These are phyloP conservation scores for Bovichtus variegatus DNA, from an alignment of 2,797 vertebrate species.

Conservation along the genomic window DNA sequence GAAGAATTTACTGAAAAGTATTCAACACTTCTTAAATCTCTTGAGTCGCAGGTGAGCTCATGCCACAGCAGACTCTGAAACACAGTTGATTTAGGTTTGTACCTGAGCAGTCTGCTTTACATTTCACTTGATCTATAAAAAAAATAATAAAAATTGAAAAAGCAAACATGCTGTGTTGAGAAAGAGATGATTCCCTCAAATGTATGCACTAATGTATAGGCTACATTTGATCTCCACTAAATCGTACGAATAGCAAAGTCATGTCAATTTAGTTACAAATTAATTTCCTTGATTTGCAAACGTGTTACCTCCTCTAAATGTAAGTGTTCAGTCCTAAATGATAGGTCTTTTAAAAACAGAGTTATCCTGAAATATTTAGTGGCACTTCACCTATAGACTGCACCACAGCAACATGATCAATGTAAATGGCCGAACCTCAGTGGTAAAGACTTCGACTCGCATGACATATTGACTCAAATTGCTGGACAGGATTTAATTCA, in stretches of 20 bases:
- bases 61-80: too few relatives aligned
- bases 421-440: neutral
- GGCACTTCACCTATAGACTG: neutral
- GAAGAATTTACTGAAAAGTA: too few relatives aligned
- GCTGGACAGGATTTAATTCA: neutral
- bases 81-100: neutral
- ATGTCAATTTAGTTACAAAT: neutral
- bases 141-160: neutral
- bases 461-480: neutral
- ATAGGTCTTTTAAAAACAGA: neutral
- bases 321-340: neutral
- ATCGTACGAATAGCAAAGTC: neutral
- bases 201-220: too few relatives aligned
- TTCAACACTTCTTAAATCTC: too few relatives aligned
- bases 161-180: neutral
- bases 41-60: too few relatives aligned
- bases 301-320: too few relatives aligned
- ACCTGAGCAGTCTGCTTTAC: neutral
- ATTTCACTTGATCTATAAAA: neutral
- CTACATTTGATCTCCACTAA: neutral
- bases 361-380: neutral
- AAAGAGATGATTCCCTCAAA: too few relatives aligned
- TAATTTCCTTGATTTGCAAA: neutral
- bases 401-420: neutral
- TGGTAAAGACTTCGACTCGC: neutral